Conservation (phyloP, 92 coral and sea anemone species). For the Actinernus sp. region DNA sequence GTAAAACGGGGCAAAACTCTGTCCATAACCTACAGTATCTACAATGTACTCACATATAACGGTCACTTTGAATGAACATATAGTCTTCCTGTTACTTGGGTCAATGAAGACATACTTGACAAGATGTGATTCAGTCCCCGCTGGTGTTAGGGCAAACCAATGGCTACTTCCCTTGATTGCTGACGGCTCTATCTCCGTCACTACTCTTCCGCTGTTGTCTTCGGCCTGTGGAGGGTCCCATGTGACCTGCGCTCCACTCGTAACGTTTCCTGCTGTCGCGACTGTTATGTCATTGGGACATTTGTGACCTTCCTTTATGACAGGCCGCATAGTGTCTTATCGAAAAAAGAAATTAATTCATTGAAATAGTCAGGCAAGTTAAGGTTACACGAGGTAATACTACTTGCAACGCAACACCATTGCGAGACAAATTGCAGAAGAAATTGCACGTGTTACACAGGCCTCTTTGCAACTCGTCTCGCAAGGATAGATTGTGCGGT, state of each 20-base stretch:
- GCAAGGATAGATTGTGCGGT: too few relatives aligned
- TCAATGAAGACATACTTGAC: conserved; percentile 34
- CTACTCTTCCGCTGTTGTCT: conserved; percentile 29
- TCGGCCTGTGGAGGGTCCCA: conserved; percentile 34
- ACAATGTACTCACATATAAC: conserved; percentile 20
- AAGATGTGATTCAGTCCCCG: neutral
- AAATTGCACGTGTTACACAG: too few relatives aligned
- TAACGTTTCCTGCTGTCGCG: conserved; percentile 9
- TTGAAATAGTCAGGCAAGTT: too few relatives aligned
- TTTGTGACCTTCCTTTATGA: neutral
- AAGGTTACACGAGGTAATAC: too few relatives aligned
- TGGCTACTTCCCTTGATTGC: conserved; percentile 31
- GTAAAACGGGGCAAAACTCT: too few relatives aligned
- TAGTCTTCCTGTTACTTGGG: neutral
- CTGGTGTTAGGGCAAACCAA: conserved; percentile 13
- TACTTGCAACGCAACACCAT: too few relatives aligned
- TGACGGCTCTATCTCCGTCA: conserved; percentile 26
- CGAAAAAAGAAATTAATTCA: neutral
- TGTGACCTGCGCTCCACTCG: conserved; percentile 25
- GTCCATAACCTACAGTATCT: neutral
- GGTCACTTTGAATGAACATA: conserved; percentile 17
- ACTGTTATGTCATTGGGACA: conserved; percentile 26
- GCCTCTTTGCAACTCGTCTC: too few relatives aligned
- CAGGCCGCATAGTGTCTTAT: conserved; percentile 14
- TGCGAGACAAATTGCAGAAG: too few relatives aligned